These are phyloP conservation scores for Teleopsis dalmanni DNA, from an alignment of 1,140 invertebrate genomes.

Conservation along the genomic window DNA sequence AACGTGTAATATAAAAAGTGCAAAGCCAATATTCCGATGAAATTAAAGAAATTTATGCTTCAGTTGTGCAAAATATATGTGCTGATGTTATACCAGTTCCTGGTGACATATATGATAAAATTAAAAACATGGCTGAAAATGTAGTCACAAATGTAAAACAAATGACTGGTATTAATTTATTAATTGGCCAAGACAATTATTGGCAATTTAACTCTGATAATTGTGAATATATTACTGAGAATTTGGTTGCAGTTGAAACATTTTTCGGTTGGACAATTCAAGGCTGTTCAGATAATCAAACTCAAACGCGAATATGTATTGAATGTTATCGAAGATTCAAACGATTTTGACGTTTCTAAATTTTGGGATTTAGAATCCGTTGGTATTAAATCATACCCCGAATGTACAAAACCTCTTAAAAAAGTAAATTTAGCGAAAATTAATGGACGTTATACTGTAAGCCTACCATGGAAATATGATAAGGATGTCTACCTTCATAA, in stretches of 20 bases:
- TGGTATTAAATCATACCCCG: too few species aligned
- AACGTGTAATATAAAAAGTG: too few species aligned
- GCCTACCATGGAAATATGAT: too few species aligned
- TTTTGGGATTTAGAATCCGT: conserved; percentile 5
- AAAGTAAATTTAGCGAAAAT: background rate
- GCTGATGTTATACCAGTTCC: too few species aligned
- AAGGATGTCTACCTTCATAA: too few species aligned
- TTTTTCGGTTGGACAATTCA: conserved; percentile 9
- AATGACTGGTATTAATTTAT: background rate
- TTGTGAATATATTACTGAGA: background rate
- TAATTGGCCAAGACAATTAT: conserved; percentile 4
- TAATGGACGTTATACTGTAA: background rate
- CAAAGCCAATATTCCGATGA: too few species aligned
- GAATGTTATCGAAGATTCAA: background rate
- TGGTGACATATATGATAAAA: too few species aligned
- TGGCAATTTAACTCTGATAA: background rate
- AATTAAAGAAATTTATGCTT: too few species aligned
- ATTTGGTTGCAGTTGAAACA: background rate
- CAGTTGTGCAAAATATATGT: too few species aligned
- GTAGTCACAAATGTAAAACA: background rate
- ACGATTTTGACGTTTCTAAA: background rate
- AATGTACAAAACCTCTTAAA: background rate
- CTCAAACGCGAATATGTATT: background rate
- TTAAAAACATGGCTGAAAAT: too few species aligned
- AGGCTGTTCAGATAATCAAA: background rate